Evolutionary conservation across 2,888 invertebrate genomes (phyloP).

Genomic region (Venusia cambrica): DNA sequence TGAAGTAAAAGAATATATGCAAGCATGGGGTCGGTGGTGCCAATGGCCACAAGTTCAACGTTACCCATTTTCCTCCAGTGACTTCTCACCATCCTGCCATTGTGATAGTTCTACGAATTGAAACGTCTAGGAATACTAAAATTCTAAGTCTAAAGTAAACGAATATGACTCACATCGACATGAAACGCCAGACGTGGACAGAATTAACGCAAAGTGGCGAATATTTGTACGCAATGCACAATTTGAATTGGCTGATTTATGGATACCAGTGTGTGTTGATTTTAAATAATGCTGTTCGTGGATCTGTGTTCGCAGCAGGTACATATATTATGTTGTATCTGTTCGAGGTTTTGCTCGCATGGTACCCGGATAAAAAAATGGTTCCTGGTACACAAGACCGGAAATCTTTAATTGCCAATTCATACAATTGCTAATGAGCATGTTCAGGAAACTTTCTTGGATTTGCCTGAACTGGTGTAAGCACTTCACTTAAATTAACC

Average conservation of each 20-base stretch:
- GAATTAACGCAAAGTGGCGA: conserved; percentile 12
- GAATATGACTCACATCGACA: conserved; percentile 35
- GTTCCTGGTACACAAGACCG: no score
- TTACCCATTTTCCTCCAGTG: conserved; percentile 22
- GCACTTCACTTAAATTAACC: no score
- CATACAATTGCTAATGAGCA: no score
- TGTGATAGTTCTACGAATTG: conserved; percentile 19
- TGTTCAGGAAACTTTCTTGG: no score
- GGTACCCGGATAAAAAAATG: no score
- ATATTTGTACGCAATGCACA: conserved; percentile 17
- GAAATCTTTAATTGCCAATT: no score
- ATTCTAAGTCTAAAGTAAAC: conserved; percentile 42
- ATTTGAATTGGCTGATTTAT: conserved; percentile 19
- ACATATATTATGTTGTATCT: no score
- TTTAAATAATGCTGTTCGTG: neutral
- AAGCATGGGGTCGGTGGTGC: conserved; percentile 9
- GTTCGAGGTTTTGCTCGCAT: no score
- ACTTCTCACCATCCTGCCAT: conserved; percentile 17
- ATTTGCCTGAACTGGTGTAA: no score
- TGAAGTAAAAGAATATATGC: no score
- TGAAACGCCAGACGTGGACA: conserved; percentile 35
- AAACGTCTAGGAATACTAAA: conserved; percentile 30
- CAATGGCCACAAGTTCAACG: conserved; percentile 21
- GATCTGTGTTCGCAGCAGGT: no score
- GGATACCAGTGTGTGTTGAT: conserved; percentile 4